Evolutionary conservation across 2,113 vertebrate genomes (phyloP).

Genomic region (Neotoma lepida): DNA sequence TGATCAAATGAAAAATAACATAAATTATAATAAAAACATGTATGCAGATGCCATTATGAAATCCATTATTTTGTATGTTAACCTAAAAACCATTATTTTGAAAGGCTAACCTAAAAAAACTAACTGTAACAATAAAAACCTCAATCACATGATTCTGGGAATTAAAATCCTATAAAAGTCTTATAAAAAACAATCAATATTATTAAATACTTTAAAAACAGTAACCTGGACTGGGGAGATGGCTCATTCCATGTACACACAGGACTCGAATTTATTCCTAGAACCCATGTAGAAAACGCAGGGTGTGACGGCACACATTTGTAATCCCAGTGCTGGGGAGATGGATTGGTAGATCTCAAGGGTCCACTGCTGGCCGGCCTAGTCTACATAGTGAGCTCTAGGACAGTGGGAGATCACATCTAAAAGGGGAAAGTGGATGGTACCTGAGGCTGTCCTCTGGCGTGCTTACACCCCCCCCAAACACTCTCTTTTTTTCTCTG

Average conservation of each 20-base stretch:
- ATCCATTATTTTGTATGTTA: not conserved
- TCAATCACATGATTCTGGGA: not conserved
- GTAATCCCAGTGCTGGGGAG: not conserved
- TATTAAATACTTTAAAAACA: slow-evolving; percentile 15
- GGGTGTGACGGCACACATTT: not conserved
- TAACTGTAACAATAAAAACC: not conserved
- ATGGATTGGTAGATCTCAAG: not conserved
- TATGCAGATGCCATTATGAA: not conserved
- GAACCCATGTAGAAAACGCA: not conserved
- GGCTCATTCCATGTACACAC: not conserved
- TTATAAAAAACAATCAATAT: not conserved
- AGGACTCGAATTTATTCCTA: not conserved
- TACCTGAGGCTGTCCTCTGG: not conserved
- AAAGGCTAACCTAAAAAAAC: not conserved
- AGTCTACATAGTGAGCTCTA: not conserved
- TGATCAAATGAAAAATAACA: not conserved
- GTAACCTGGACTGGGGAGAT: not conserved
- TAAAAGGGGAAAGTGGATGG: not conserved
- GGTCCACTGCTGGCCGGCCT: not conserved
- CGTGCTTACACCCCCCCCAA: no score
- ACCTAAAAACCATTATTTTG: not conserved
- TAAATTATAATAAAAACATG: not conserved
- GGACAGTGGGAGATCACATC: not conserved
- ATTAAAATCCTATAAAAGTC: not conserved
- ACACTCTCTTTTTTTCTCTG: no score